Evolutionary conservation across 2,797 vertebrate species (phyloP), one percentile per base, ranked within the genome.

Genomic region (Rhincodon typus): DNA sequence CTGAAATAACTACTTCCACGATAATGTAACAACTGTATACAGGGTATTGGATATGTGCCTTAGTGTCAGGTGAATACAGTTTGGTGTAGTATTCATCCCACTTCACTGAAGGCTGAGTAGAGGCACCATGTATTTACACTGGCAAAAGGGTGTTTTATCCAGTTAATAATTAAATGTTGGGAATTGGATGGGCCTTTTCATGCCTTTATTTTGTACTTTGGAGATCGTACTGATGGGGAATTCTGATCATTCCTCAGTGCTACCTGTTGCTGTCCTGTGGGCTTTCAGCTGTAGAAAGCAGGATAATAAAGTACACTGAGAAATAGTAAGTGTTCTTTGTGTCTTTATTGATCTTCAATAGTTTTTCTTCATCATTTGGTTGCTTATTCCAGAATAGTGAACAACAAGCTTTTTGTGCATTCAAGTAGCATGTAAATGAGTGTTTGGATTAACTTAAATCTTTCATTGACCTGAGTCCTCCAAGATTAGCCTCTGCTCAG

Each of bases 271-370:
- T 98, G 97, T 97, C 97, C 97, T 96, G 97, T 98, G 97, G 97
- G 97, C 97, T 98, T 97, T 97, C 96, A 97, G 97, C 97, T 97
- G 97, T 97, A 98, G 97, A 97, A 97, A 97, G 97, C 97, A 97
- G 97, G 97, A 97, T 97, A 98, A 97, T 98, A 98, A 98, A 98
- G 97, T 97, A 97, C 97, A 97, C 97, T 97, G 97, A 98, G 97
- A 97, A 97, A 97, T 97, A 97, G 97, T 96, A 95, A 97, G 97
- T 96, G 96, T 86, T 79, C 57, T 57, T 97, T 97, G 67, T 96
- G 38, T 96, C 82, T 87, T 95, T 95, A 3, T 95, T 95, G 30
- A 25, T 84, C 42, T 21, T 46, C 6, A 46, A 7, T 46, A 7
- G 82, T 42, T 84, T 84, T 7, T 6, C 77, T 79, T 79, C 13